These are phyloP conservation scores for Chlorodrepanis virens DNA, from an alignment of 2,113 vertebrate species.

Conservation along the genomic window DNA sequence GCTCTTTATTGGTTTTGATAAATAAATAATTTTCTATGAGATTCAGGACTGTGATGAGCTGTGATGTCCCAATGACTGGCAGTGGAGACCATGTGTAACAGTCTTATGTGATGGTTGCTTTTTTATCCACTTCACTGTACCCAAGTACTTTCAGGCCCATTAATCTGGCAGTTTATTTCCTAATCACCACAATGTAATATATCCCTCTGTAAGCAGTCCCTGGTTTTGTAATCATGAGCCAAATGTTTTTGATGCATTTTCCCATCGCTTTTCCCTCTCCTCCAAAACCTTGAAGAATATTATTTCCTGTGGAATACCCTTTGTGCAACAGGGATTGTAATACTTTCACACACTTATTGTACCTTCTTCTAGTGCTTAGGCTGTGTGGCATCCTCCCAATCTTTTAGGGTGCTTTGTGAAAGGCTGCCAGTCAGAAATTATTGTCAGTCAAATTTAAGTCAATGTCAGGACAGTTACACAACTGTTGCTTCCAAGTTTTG, in stretches of 20 bases:
- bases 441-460: constrained; percentile 34
- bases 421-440: constrained; percentile 7
- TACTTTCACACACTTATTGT: background rate
- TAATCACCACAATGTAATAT: background rate
- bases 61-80: background rate
- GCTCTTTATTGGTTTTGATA: background rate
- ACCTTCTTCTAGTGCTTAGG: background rate
- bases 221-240: background rate
- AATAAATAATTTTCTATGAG: background rate
- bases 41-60: background rate
- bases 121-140: background rate
- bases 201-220: background rate
- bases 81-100: background rate
- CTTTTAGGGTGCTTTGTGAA: constrained; percentile 3
- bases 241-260: background rate
- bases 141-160: background rate
- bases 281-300: background rate
- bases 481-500: constrained; percentile 62
- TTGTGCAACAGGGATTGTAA: background rate
- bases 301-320: background rate
- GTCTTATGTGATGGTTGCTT: background rate
- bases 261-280: background rate
- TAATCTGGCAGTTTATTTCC: background rate
- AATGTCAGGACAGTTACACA: constrained; percentile 4
- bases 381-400: background rate